phyloP scores from a whole-genome alignment of 2,797 vertebrate species.

The Mus minutoides region DNA sequence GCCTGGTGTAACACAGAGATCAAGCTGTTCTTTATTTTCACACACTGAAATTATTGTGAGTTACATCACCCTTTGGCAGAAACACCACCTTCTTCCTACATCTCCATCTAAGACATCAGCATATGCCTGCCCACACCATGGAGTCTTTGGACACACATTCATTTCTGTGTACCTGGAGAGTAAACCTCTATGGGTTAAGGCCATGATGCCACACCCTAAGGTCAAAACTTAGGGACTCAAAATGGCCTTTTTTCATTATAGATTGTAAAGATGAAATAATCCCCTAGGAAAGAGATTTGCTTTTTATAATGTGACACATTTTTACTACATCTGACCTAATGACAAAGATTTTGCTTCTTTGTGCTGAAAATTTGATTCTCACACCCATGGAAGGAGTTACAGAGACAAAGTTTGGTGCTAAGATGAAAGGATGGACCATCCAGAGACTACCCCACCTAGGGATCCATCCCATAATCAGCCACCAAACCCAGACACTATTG shows the following conservation, averaged over 20 bases:
- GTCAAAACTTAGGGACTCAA: slow-evolving; percentile 16
- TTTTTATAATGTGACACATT: background rate
- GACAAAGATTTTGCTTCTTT: background rate
- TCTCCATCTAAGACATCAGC: background rate
- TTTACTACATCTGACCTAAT: slow-evolving; percentile 22
- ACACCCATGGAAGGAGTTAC: too few species aligned
- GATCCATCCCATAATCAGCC: too few species aligned
- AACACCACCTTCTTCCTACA: slow-evolving; percentile 36
- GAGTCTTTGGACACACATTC: background rate
- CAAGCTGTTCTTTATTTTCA: slow-evolving; percentile 41
- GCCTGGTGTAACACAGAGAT: background rate
- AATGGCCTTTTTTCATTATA: background rate
- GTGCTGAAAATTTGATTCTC: background rate
- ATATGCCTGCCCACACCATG: background rate
- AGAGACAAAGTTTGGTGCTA: too few species aligned
- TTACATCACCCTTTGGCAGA: slow-evolving; percentile 48
- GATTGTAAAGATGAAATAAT: background rate
- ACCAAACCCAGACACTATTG: too few species aligned
- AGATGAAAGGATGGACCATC: too few species aligned
- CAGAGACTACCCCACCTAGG: too few species aligned
- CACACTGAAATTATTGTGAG: background rate
- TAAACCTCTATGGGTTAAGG: background rate
- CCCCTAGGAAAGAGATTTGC: background rate
- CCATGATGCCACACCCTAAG: slow-evolving; percentile 12
- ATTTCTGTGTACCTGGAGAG: background rate